Conservation (phyloP, 2,113 vertebrate species). For the rabbit (Oryctolagus cuniculus) region DNA sequence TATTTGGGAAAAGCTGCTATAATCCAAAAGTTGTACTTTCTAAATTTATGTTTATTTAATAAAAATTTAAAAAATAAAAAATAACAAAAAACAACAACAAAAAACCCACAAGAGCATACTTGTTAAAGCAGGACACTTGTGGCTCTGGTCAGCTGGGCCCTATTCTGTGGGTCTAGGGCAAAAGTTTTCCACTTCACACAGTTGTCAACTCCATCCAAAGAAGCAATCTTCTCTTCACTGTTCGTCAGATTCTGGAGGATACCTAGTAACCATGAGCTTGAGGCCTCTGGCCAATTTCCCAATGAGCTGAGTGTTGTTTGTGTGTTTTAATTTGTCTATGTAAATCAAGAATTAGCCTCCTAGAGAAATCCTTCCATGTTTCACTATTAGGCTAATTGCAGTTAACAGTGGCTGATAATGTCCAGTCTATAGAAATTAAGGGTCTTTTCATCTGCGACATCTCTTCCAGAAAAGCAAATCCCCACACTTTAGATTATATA, state of each 20-base stretch:
- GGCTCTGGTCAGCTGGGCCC: neutral
- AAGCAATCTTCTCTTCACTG: neutral
- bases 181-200: neutral
- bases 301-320: neutral
- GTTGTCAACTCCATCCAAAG: conserved; percentile 25
- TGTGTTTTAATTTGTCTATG: neutral
- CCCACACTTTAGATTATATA: neutral
- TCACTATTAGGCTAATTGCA: neutral
- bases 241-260: neutral
- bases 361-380: neutral
- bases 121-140: neutral
- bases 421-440: neutral
- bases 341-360: neutral
- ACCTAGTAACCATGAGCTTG: neutral
- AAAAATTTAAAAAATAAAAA: no score
- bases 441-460: neutral
- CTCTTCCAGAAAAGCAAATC: conserved; percentile 26
- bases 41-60: no score
- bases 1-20: no score
- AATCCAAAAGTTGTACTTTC: no score
- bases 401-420: neutral
- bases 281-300: no score
- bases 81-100: no score
- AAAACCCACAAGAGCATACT: neutral
- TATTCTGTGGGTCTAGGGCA: neutral